Base-by-base conservation (phyloP, 2,113 vertebrate species). In the Callipepla californica region DNA sequence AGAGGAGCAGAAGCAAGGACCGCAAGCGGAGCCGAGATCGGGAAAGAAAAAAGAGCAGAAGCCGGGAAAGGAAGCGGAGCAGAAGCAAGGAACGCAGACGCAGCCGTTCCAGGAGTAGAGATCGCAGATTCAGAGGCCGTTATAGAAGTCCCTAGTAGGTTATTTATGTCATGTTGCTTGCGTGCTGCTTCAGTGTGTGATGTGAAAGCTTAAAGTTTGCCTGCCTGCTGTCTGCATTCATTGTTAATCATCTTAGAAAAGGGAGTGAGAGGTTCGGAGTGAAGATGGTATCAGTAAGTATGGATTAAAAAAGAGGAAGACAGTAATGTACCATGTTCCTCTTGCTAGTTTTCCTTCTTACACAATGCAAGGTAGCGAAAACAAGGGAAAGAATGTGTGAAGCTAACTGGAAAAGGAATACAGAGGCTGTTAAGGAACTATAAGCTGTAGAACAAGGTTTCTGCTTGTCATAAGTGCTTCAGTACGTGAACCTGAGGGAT, bases 71-170 rank as follows among this genome's bases (percentile, higher is more conserved):
- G 80, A 98, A 98, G 22, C 97, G 98, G 58, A 98, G 98, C 95
- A 98, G 98, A 91, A 99, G 98, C 97, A 98, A 97, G 96, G 99
- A 99, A 34, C 98, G 98, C 50, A 98, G 98, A 36, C 98, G 98
- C 79, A 99, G 98, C 58, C 97, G 98, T 7, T 99, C 98, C 14
- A 97, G 98, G 67, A 99, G 99, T 77, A 97, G 98, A 93, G 99
- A 99, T 70, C 98, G 98, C 20, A 97, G 98, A 26, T 98, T 98
- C 95, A 96, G 98, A 97, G 99, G 99, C 57, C 98, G 98, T 79
- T 99, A 99, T 85, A 97, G 98, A 91, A 99, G 98, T 94, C 97
- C 98, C 91, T 97, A 99, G 99, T 99, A 98, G 73, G 99, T 99
- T 94, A 69, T 23, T 85, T 28, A 5, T 47, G 28, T 34, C 11